These are phyloP conservation scores for Hoplias malabaricus DNA, from an alignment of 2,113 vertebrate genomes.

Conservation along the genomic window DNA sequence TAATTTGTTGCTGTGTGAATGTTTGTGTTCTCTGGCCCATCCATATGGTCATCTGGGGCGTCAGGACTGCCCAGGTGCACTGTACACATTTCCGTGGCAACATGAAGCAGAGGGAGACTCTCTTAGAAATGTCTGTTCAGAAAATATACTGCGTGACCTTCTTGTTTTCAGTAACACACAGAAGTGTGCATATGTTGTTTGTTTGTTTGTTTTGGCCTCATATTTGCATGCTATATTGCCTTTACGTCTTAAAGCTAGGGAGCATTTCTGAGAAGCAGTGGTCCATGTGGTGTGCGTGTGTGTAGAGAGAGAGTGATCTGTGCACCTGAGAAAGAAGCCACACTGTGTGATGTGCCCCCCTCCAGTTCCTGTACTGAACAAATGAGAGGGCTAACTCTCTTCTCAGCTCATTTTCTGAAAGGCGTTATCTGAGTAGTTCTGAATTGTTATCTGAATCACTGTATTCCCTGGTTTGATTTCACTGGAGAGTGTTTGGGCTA, in stretches of 20 bases:
- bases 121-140: conserved; percentile 6
- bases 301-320: too few species aligned
- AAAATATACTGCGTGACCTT: conserved; percentile 22
- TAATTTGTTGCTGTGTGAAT: conserved; percentile 9
- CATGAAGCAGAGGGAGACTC: neutral
- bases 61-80: conserved; percentile 48
- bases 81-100: neutral
- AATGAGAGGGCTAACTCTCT: too few species aligned
- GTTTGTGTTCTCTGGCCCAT: conserved; percentile 36
- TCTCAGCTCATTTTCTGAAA: too few species aligned
- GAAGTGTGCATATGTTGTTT: conserved; percentile 26
- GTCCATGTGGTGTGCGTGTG: too few species aligned
- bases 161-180: conserved; percentile 32
- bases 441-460: too few species aligned
- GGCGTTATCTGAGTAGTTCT: too few species aligned
- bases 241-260: neutral
- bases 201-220: neutral
- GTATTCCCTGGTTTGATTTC: too few species aligned
- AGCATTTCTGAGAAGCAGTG: neutral
- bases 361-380: too few species aligned
- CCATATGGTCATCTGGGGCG: conserved; percentile 55
- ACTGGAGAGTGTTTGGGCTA: too few species aligned
- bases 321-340: too few species aligned
- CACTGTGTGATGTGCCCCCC: too few species aligned
- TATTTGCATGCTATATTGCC: neutral